Conservation (phyloP, 2,888 invertebrate species). For the Napeogenes inachia region DNA sequence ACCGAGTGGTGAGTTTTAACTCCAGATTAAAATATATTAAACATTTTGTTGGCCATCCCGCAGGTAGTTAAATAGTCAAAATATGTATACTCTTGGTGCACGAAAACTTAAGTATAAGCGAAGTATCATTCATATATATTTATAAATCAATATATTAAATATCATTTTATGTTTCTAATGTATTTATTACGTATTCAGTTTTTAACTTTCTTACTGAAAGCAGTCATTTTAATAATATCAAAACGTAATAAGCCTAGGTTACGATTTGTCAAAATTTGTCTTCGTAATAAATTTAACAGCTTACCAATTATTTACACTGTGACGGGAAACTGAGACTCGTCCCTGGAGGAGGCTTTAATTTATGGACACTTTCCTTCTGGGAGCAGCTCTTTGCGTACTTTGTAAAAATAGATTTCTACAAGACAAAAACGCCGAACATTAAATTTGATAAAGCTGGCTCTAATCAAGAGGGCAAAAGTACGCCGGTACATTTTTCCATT, state of each 20-base stretch:
- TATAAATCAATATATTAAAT: too few species aligned
- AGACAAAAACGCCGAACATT: conserved; percentile 30
- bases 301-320: conserved; percentile 65
- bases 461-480: conserved; percentile 30
- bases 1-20: too few species aligned
- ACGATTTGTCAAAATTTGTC: conserved; percentile 64
- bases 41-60: too few species aligned
- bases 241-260: conserved; percentile 16
- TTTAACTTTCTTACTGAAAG: neutral
- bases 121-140: too few species aligned
- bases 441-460: conserved; percentile 32
- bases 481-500: conserved; percentile 21
- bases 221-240: conserved; percentile 12
- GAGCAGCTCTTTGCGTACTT: conserved; percentile 43
- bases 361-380: conserved; percentile 57
- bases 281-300: conserved; percentile 59
- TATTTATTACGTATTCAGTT: too few species aligned
- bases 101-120: too few species aligned
- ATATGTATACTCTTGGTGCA: too few species aligned
- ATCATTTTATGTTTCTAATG: too few species aligned
- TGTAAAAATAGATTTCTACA: conserved; percentile 34
- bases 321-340: conserved; percentile 61
- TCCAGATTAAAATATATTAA: too few species aligned
- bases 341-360: conserved; percentile 59
- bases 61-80: too few species aligned